These are phyloP conservation scores for Notodonta dromedarius DNA, from an alignment of 2,888 invertebrate genomes.

Conservation along the genomic window DNA sequence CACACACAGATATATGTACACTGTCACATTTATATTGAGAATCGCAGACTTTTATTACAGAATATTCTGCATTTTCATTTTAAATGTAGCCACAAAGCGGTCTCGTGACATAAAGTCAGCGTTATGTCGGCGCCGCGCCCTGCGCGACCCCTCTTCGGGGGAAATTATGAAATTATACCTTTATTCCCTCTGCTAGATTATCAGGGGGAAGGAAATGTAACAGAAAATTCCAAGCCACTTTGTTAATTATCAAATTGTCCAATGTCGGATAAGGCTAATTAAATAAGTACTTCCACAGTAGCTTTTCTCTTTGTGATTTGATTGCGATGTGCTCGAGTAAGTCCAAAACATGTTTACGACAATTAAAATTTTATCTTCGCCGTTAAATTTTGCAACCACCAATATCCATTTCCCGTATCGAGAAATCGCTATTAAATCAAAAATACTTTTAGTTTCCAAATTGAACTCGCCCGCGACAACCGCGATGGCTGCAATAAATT, in stretches of 20 bases:
- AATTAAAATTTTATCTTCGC: neutral
- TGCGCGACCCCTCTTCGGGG: conserved; percentile 38
- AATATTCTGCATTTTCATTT: conserved; percentile 30
- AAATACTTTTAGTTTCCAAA: conserved; percentile 8
- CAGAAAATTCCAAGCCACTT: conserved; percentile 36
- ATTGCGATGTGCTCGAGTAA: no score
- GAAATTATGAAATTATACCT: conserved; percentile 61
- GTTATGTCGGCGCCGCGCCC: conserved; percentile 46
- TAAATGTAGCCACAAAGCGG: conserved; percentile 26
- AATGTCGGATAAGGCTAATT: neutral
- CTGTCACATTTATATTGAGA: no score
- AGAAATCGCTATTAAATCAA: neutral
- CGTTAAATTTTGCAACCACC: neutral
- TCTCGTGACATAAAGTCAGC: conserved; percentile 41
- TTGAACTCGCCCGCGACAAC: conserved; percentile 14
- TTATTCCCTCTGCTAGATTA: conserved; percentile 59
- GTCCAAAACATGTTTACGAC: neutral
- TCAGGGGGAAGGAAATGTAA: conserved; percentile 43
- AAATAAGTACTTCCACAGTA: neutral
- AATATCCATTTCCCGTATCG: neutral
- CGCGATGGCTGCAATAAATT: conserved; percentile 18
- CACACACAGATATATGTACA: no score
- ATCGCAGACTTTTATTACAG: conserved; percentile 6
- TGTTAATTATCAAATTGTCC: conserved; percentile 22
- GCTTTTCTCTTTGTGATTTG: no score